A percentile compares a stretch with the other conserved stretches of the same genome.
These are phyloP conservation scores for Rhaphigaster nebulosa DNA, from an alignment of 2,888 invertebrate genomes.

Conservation along the genomic window DNA sequence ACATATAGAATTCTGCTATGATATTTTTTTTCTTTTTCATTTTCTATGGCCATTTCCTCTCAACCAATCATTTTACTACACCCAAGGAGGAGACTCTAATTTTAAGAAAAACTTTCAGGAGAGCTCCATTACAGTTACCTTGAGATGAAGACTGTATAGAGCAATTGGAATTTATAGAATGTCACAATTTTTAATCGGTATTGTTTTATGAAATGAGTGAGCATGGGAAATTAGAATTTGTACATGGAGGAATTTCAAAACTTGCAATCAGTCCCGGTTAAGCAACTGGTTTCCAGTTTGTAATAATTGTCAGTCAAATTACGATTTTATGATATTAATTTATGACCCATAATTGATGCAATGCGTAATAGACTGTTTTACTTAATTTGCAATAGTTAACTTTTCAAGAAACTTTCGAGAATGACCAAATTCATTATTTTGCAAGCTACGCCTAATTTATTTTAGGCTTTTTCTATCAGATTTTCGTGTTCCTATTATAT, in stretches of 20 bases:
- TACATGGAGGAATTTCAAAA: conserved; percentile 18
- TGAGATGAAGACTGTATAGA: not conserved
- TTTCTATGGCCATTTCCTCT: no score
- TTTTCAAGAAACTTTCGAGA: not conserved
- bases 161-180: not conserved
- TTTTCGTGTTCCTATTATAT: not conserved
- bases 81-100: no score
- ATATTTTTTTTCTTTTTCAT: no score
- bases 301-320: not conserved
- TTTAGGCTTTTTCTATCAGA: no score
- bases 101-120: no score
- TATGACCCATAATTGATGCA: not conserved
- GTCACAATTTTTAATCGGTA: conserved; percentile 22
- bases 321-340: not conserved
- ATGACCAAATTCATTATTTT: not conserved
- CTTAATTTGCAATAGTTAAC: not conserved
- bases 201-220: not conserved
- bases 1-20: no score
- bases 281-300: not conserved
- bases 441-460: no score
- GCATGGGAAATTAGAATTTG: not conserved
- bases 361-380: not conserved
- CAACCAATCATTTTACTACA: no score
- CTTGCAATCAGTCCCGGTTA: not conserved
- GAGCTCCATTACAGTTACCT: not conserved